Evolutionary conservation across 2,888 invertebrate species (phyloP), one percentile per base, ranked within the genome.

Genomic region (Cheilosia pagana): DNA sequence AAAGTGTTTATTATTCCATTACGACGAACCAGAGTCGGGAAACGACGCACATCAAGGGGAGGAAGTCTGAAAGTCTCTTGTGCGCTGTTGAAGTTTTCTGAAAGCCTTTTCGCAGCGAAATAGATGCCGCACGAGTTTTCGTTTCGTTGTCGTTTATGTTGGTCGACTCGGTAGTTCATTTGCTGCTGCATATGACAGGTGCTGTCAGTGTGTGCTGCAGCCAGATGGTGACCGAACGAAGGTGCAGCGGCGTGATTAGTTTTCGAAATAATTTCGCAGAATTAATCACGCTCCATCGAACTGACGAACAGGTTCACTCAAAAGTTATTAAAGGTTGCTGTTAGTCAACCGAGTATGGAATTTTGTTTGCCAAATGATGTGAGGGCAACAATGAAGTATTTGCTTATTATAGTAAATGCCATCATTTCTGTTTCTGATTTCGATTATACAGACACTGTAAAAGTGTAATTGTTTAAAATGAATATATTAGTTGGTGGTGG

Each of bases 1-100:
- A 78, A 78, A 78, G 83, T 83, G 78, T 78, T 83, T 83, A 83
- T 83, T 83, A 83, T 83, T 83, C 68, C 78, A 78, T 78, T 83
- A 78, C 68, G 31, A 59, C 48, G 35, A 35, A 35, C 12, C 12
- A 12, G 12, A 35, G 35, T 57, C 65, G 70, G 41, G 16, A 3
- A 8, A 23, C 76, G 62, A 74, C 78, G 78, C 71, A 68, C 67
- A 83, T 62, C 62, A 60, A 68, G 77, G 67, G 23, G 67, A 77
- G 71, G 82, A 72, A 74, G 78, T 78, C 43, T 68, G 71, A 77
- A 72, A 74, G 78, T 78, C 43, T 68, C 28, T 63, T 55, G 52
- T 65, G 31, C 39, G 43, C 39, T 21, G 43, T 14, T 28, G 48
- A 41, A 74, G 65, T 60, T 79, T 60, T 60, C 12, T 14, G 4